phyloP scores from a whole-genome alignment of 2,113 vertebrate species.

The Abramis brama region DNA sequence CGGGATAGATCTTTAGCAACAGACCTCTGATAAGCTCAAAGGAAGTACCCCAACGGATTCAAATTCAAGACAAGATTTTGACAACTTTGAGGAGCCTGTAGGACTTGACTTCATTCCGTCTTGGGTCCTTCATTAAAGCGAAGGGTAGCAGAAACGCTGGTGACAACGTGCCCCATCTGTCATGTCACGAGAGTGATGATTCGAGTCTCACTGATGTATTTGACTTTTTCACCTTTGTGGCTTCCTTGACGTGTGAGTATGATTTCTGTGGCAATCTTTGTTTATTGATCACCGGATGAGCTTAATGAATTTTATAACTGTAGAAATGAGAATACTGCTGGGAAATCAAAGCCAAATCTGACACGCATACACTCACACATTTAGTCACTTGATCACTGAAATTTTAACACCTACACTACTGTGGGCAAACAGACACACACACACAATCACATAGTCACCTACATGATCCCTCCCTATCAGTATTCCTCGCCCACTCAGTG shows the following conservation, averaged over 20 bases:
- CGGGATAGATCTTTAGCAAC: not conserved
- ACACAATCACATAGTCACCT: slow-evolving; percentile 26
- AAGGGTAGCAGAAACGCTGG: not conserved
- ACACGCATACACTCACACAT: slow-evolving; percentile 18
- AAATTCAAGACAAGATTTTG: not conserved
- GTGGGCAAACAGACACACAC: slow-evolving; percentile 31
- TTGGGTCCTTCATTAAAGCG: not conserved
- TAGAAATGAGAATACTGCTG: not conserved
- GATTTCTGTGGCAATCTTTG: not conserved
- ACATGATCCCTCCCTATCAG: slow-evolving; percentile 42
- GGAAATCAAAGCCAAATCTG: slow-evolving; percentile 9
- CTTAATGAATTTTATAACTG: not conserved
- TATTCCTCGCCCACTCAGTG: slow-evolving; percentile 47
- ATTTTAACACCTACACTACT: slow-evolving; percentile 32
- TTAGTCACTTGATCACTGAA: slow-evolving; percentile 20
- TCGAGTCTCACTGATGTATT: not conserved
- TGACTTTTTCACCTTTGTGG: slow-evolving; percentile 14
- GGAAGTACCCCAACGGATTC: not conserved
- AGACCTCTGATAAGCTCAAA: not conserved
- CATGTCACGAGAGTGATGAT: not conserved
- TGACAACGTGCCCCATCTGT: not conserved
- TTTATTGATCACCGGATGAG: not conserved
- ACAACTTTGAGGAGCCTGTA: not conserved
- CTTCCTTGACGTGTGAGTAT: slow-evolving; percentile 25
- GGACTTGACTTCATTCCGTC: not conserved